phyloP scores from a whole-genome alignment of 1,140 invertebrate species.

The Pogonognathellus flavescens region DNA sequence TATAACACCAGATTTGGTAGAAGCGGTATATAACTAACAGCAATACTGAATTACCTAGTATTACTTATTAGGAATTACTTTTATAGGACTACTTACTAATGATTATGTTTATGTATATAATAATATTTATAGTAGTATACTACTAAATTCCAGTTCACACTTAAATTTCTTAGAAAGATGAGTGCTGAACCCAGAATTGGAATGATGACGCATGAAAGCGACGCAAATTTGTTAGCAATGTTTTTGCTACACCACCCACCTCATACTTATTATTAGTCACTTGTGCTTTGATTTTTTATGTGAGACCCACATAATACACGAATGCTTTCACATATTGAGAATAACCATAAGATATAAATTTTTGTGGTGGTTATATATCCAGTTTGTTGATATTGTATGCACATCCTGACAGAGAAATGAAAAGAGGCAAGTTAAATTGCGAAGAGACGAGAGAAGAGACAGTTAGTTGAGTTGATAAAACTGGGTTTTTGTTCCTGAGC shows the following conservation, averaged over 20 bases:
- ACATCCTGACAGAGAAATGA: slow-evolving; percentile 4
- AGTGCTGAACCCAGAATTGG: background rate
- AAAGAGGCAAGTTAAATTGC: slow-evolving; percentile 25
- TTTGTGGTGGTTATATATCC: background rate
- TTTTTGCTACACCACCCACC: background rate
- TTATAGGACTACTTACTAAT: too few relatives aligned
- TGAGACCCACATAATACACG: background rate
- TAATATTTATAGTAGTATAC: too few relatives aligned
- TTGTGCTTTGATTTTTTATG: background rate
- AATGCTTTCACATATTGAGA: background rate
- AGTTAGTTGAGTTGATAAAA: slow-evolving; percentile 34
- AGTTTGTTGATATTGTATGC: background rate
- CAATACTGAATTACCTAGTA: too few relatives aligned
- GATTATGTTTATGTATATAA: too few relatives aligned
- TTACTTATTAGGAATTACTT: too few relatives aligned
- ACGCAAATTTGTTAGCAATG: background rate
- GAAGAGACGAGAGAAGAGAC: slow-evolving; percentile 1
- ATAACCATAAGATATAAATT: background rate
- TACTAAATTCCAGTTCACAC: too few relatives aligned
- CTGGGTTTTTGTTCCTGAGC: slow-evolving; percentile 29
- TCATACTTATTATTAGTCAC: background rate
- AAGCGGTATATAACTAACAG: too few relatives aligned
- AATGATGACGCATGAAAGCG: background rate
- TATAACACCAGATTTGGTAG: too few relatives aligned
- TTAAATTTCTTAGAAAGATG: too few relatives aligned